Evolutionary conservation across 2,797 vertebrate genomes (phyloP).

Genomic region (Mus minutoides): DNA sequence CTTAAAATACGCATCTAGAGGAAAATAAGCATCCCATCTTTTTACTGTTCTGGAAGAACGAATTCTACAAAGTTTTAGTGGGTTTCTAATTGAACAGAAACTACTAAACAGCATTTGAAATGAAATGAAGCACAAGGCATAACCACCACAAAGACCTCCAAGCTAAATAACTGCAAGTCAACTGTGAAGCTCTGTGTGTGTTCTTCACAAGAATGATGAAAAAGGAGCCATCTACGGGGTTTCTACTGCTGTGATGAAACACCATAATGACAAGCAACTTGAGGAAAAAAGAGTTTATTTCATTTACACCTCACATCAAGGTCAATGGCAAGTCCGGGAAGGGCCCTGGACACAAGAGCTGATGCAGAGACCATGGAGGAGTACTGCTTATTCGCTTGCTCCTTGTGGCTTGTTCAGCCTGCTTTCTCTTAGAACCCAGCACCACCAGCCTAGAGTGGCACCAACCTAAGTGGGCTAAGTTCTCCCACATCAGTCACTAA

Average conservation of each 20-base stretch:
- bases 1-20: background rate
- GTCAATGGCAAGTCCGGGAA: background rate
- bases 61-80: slow-evolving; percentile 44
- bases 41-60: background rate
- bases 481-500: background rate
- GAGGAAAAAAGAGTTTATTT: background rate
- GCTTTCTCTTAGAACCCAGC: background rate
- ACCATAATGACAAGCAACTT: background rate
- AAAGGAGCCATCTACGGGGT: background rate
- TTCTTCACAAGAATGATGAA: background rate
- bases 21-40: slow-evolving; percentile 5
- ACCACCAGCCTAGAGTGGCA: background rate
- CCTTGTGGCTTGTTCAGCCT: background rate
- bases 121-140: background rate
- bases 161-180: background rate
- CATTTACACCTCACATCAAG: background rate
- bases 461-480: background rate
- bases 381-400: too few species aligned
- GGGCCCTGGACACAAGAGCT: background rate
- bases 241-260: background rate
- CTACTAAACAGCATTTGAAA: slow-evolving; percentile 22
- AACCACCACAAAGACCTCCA: background rate
- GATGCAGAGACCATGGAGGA: background rate
- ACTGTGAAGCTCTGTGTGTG: background rate
- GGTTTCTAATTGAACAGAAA: slow-evolving; percentile 43